Evolutionary conservation across 1,140 invertebrate species (phyloP).

Genomic region (Cecropterus lyciades): DNA sequence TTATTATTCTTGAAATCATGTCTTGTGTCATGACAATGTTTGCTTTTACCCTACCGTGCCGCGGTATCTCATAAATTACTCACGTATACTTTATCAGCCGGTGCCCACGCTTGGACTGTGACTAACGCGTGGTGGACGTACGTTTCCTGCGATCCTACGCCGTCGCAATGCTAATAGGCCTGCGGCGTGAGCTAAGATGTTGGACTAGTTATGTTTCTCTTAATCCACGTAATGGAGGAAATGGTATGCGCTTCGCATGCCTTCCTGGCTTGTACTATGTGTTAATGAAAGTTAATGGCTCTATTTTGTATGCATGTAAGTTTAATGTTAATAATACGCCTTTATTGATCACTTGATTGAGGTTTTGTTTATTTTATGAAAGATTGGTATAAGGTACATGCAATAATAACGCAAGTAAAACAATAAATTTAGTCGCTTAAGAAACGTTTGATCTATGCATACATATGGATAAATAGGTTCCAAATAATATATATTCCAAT

Average conservation of each 20-base stretch:
- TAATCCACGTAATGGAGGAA: slow-evolving; percentile 19
- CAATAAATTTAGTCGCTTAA: too few species aligned
- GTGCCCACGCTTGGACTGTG: slow-evolving; percentile 64
- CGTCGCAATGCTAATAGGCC: slow-evolving; percentile 68
- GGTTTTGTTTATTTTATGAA: too few species aligned
- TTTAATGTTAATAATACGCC: too few species aligned
- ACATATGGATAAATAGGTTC: too few species aligned
- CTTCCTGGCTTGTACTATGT: slow-evolving; percentile 1
- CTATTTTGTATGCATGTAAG: too few species aligned
- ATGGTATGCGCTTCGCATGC: slow-evolving; percentile 24
- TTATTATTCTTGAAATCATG: too few species aligned
- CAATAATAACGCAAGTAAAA: too few species aligned
- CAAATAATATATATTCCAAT: not conserved
- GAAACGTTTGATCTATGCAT: too few species aligned
- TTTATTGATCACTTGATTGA: too few species aligned
- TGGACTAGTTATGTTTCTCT: slow-evolving; percentile 23
- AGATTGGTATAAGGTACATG: too few species aligned
- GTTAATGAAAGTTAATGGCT: too few species aligned
- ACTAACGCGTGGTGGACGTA: slow-evolving; percentile 56
- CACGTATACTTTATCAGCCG: slow-evolving; percentile 64
- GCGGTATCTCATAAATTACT: slow-evolving; percentile 59
- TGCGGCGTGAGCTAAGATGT: slow-evolving; percentile 27
- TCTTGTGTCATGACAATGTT: not conserved
- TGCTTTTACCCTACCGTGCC: slow-evolving; percentile 13
- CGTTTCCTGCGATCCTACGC: slow-evolving; percentile 71